Base-by-base conservation (phyloP, 1,140 invertebrate species). In the Rhopalosiphum maidis region DNA sequence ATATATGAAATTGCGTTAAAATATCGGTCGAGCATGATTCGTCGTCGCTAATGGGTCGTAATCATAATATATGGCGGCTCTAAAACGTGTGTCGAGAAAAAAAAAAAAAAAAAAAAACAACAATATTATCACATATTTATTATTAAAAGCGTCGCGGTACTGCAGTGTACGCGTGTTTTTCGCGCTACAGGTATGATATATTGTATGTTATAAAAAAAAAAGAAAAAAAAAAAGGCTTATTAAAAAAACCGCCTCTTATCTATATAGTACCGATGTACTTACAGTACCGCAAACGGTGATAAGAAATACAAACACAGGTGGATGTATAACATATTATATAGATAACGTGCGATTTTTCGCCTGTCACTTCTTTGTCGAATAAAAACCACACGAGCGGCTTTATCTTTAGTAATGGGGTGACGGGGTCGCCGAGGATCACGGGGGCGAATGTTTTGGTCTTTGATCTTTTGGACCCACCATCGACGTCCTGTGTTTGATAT, bases 71-170 rank as follows among this genome's bases (percentile, higher is more conserved):
- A 77, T 77, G 30, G 15, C 30, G n/a, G 60, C 60, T 77, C 11
- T 77, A 77, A 77, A 77, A 77, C 15, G 60, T 77, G n/a, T n/a
- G 15, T n/a, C 60, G 30, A 77, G 25, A 60, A 15, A 68, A n/a
- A 77, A 77, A 77, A 77, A 55, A 60, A 15, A 68, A 55, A 60
- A 15, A 68, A n/a, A 77, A 77, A 77, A 77, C 15, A 77, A 77
- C 15, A 68, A 68, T 68, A 77, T 77, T 77, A 77, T 77, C 60
- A 68, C 60, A 68, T 68, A n/a, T 68, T 68, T 68, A n/a, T 77
- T 6, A n/a, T 6, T 21, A 77, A 11, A 9, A 55, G 25, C 30
- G 21, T 77, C 30, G 60, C 30, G 60, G 60, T n/a, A 77, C 60
- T 18, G 3, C 41, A 41, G 48, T 51, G 2, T 2, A 51, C 1